phyloP scores from a whole-genome alignment of 2,113 vertebrate genomes.

The Pygoscelis antarcticus region DNA sequence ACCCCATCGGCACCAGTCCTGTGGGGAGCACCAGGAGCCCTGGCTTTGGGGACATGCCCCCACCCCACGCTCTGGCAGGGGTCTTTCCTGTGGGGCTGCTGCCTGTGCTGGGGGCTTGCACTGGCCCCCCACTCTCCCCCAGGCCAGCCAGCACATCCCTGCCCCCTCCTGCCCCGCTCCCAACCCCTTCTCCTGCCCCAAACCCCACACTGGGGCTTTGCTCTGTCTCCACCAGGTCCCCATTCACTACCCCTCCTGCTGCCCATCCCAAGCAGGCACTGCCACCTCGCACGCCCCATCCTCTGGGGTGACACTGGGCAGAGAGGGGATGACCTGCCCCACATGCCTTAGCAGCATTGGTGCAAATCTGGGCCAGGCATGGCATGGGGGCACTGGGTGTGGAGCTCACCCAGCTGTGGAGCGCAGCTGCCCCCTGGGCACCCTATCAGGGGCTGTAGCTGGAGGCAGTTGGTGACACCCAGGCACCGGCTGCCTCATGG shows the following conservation, averaged over 20 bases:
- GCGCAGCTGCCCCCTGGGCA: not conserved
- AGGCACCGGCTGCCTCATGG: too few species aligned
- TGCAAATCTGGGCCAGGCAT: not conserved
- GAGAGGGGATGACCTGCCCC: not conserved
- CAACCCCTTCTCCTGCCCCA: not conserved
- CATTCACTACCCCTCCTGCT: not conserved
- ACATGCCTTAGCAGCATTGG: accelerated
- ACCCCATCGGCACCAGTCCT: accelerated
- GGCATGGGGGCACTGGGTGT: accelerated
- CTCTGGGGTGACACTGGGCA: not conserved
- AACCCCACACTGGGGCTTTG: not conserved
- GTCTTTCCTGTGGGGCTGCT: not conserved
- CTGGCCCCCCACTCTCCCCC: accelerated
- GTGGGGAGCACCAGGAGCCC: not conserved
- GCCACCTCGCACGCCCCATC: not conserved
- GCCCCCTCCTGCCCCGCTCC: not conserved
- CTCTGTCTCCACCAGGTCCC: not conserved
- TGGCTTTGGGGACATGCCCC: not conserved
- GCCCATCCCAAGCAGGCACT: not conserved
- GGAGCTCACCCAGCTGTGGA: not conserved
- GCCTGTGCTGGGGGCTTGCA: not conserved
- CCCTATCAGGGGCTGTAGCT: not conserved
- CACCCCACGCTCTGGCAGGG: not conserved
- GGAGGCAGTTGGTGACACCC: not conserved
- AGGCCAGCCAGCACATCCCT: not conserved